Conservation (phyloP, 2,888 invertebrate genomes). For the Lycocerus yunnanus region DNA sequence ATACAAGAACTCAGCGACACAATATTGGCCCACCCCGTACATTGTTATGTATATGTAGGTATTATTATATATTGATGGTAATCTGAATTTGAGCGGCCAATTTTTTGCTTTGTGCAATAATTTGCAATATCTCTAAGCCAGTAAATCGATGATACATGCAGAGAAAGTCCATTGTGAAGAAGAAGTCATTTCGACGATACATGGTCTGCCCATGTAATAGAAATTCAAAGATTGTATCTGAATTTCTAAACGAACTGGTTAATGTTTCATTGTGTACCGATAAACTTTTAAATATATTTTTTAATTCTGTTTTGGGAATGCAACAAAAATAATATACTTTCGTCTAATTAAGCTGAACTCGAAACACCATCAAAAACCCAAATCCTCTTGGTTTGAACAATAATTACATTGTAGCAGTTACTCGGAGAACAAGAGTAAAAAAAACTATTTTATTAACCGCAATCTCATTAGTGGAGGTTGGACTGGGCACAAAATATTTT, state of each 20-base stretch:
- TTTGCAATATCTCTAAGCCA: neutral
- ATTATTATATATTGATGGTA: neutral
- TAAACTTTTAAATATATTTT: neutral
- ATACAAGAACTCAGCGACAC: neutral
- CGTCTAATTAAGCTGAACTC: conserved; percentile 16
- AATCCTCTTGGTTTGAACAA: conserved; percentile 5
- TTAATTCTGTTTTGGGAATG: neutral
- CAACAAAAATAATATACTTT: neutral
- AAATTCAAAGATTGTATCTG: neutral
- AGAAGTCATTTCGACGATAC: neutral
- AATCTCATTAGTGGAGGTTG: conserved; percentile 21
- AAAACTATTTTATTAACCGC: conserved; percentile 21
- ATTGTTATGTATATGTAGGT: too few species aligned
- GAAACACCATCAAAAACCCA: conserved; percentile 10
- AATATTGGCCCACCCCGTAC: neutral
- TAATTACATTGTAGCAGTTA: conserved; percentile 11
- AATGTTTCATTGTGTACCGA: neutral
- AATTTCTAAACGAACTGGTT: neutral
- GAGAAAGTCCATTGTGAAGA: neutral
- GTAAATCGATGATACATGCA: neutral
- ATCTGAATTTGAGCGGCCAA: neutral
- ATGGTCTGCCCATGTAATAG: neutral
- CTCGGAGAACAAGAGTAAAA: conserved; percentile 12
- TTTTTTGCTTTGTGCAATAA: neutral
- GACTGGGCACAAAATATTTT: conserved; percentile 2